These are phyloP conservation scores for Alloplasta piceator DNA, from an alignment of 2,888 invertebrate species.

Conservation along the genomic window DNA sequence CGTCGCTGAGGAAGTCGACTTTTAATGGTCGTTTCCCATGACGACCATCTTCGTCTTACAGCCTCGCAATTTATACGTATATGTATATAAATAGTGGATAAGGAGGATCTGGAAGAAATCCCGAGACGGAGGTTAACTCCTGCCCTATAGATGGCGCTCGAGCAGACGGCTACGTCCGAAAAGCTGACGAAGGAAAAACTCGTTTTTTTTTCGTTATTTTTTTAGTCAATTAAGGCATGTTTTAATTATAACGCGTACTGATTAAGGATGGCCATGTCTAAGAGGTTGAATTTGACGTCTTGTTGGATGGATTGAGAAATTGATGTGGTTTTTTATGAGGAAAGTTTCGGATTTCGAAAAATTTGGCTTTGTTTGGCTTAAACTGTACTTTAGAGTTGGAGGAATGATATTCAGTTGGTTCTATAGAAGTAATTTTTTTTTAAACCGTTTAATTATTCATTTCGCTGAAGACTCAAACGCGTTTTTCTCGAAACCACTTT, in stretches of 20 bases:
- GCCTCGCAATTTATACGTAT: background rate
- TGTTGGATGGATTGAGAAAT: too few relatives aligned
- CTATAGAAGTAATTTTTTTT: too few relatives aligned
- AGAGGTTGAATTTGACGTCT: too few relatives aligned
- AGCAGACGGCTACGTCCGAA: background rate
- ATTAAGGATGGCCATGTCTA: too few relatives aligned
- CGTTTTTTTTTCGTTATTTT: background rate
- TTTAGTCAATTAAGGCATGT: background rate
- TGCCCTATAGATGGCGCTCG: background rate
- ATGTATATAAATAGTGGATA: background rate
- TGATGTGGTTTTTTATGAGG: too few relatives aligned
- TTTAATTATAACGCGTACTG: background rate
- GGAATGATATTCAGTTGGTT: too few relatives aligned
- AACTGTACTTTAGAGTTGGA: too few relatives aligned
- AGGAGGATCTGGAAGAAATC: background rate
- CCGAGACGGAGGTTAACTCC: slow-evolving; percentile 35
- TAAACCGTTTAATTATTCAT: too few relatives aligned
- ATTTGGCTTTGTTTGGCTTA: too few relatives aligned
- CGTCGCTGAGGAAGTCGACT: slow-evolving; percentile 71
- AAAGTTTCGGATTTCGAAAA: too few relatives aligned
- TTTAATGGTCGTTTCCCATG: slow-evolving; percentile 76
- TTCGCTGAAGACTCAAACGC: too few relatives aligned
- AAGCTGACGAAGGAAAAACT: background rate
- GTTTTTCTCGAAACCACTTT: too few relatives aligned
- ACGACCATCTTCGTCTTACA: slow-evolving; percentile 68